phyloP scores from a whole-genome alignment of 2,113 vertebrate genomes.

The Megaceryle torquata region DNA sequence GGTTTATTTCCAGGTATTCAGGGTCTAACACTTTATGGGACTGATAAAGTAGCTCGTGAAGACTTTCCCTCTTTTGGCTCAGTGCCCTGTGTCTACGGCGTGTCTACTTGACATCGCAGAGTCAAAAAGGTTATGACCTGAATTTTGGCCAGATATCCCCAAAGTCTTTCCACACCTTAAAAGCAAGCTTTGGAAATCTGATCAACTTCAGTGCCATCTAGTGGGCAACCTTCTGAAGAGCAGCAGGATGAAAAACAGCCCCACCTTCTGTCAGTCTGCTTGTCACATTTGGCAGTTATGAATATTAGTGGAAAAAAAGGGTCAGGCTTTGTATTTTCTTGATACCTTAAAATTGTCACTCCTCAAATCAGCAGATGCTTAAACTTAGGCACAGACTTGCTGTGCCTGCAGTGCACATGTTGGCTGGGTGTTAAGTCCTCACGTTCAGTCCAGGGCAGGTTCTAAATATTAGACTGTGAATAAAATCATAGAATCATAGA shows the following conservation, averaged over 20 bases:
- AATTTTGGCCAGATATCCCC: not conserved
- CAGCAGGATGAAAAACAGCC: not conserved
- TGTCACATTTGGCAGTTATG: not conserved
- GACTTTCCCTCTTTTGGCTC: not conserved
- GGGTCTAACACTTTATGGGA: not conserved
- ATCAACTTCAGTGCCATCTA: slow-evolving; percentile 46
- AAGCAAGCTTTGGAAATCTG: not conserved
- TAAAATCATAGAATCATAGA: not conserved
- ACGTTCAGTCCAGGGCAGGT: not conserved
- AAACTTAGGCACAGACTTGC: not conserved
- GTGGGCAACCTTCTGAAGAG: not conserved
- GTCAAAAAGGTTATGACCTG: not conserved
- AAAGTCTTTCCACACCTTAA: not conserved
- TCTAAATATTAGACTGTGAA: not conserved
- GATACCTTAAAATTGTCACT: not conserved
- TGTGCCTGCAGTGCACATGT: accelerated
- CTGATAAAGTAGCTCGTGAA: not conserved
- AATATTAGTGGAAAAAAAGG: not conserved
- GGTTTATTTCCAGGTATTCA: not conserved
- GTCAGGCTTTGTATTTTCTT: not conserved
- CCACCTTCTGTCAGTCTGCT: not conserved
- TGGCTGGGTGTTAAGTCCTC: not conserved
- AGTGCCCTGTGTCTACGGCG: not conserved
- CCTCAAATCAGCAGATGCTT: not conserved
- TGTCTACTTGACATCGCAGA: not conserved